Evolutionary conservation across 2,888 invertebrate species (phyloP).

Genomic region (Octodonta nipae): DNA sequence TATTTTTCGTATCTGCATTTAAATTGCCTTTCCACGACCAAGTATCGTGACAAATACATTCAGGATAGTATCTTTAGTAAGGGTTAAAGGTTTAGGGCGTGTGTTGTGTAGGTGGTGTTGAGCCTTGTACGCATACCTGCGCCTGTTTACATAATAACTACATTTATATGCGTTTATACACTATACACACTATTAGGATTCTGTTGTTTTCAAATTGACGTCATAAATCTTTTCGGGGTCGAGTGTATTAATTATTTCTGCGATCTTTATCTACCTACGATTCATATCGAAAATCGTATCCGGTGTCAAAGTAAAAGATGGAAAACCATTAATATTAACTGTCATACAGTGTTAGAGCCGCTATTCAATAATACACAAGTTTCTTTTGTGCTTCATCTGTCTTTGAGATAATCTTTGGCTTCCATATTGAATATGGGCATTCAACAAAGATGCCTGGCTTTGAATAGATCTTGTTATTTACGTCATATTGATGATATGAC

Average conservation of each 20-base stretch:
- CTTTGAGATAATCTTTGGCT: too few relatives aligned
- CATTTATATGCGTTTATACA: conserved; percentile 20
- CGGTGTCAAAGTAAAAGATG: too few relatives aligned
- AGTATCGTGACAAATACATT: conserved; percentile 29
- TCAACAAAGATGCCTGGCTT: too few relatives aligned
- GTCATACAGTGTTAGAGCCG: too few relatives aligned
- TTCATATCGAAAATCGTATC: too few relatives aligned
- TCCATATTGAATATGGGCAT: too few relatives aligned
- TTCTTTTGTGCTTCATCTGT: too few relatives aligned
- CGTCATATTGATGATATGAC: too few relatives aligned
- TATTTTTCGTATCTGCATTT: conserved; percentile 24
- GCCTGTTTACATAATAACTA: conserved; percentile 23
- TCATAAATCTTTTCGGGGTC: conserved; percentile 7
- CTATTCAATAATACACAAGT: too few relatives aligned
- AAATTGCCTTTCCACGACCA: conserved; percentile 27
- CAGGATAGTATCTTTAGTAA: conserved; percentile 22
- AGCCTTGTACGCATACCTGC: conserved; percentile 15
- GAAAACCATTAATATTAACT: too few relatives aligned
- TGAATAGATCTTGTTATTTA: too few relatives aligned
- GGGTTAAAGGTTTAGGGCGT: conserved; percentile 22
- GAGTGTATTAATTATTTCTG: conserved; percentile 5
- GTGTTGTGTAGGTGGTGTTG: conserved; percentile 14
- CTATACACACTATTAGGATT: conserved; percentile 11
- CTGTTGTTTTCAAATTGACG: conserved; percentile 12
- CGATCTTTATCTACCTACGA: conserved; percentile 4